Evolutionary conservation across 1,140 invertebrate species (phyloP), one percentile per base, ranked within the genome.

Genomic region (Piezodorus guildinii): DNA sequence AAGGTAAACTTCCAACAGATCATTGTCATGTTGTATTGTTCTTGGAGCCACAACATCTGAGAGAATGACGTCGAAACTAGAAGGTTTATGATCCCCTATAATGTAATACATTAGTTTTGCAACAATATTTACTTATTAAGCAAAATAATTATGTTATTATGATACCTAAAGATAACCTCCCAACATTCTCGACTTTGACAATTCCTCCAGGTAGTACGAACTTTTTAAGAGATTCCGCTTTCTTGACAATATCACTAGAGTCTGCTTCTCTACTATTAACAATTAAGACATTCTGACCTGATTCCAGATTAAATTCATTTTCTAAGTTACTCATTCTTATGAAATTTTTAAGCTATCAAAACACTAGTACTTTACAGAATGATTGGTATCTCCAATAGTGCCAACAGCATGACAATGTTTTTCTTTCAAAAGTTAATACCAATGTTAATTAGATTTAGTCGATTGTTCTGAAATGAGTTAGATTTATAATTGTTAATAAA

Each of bases 51-150:
- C n/a, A 66, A 76, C 76, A 68, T 81, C 80, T 9, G 79, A 80
- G 19, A 85, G 66, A 69, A 85, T 76, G 2, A 78, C 70, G 70
- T 85, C 80, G 67, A 82, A 79, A 6, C 77, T 77, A 23, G 83
- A 82, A 43, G 74, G 72, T 17, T 73, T 69, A 64, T 78, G 74
- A 61, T 78, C 77, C 39, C 72, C 82, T 83, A 67, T 67, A 71
- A 71, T 62, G 45, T 3, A 58, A 58, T n/a, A 58, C 6, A 49
- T 9, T 2, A 49, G 21, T 49, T 21, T 17, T 9, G 16, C 46
- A 5, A 12, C 15, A 46, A 12, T 46, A 10, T 49, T 2, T 27
- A 58, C 16, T 27, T n/a, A 27, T n/a, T 34, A n/a, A 39, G 12
- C 1, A 10, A 1, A 10, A 12, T 39, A 58, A n/a, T n/a, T n/a